phyloP scores from a whole-genome alignment of 2,113 vertebrate genomes.

The Colistium nudipinnis region DNA sequence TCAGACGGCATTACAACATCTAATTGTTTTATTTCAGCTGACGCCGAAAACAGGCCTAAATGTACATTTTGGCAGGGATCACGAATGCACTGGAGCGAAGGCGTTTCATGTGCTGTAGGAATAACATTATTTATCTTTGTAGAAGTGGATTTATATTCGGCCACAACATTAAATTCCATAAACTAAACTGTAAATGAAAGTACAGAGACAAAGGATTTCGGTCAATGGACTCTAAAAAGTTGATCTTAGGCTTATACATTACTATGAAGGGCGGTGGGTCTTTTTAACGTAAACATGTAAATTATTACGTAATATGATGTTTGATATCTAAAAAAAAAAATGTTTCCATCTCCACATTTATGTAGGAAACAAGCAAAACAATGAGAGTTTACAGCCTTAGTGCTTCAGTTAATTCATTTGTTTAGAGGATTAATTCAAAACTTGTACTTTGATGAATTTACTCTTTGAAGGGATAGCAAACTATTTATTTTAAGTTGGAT shows the following conservation, averaged over 20 bases:
- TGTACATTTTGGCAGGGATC: too few relatives aligned
- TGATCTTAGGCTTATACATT: too few relatives aligned
- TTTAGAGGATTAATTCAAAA: too few relatives aligned
- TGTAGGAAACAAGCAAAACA: neutral
- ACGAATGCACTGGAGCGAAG: neutral
- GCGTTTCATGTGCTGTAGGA: too few relatives aligned
- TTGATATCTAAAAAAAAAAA: neutral
- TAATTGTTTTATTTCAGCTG: conserved; percentile 28
- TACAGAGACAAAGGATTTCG: too few relatives aligned
- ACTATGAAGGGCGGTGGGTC: too few relatives aligned
- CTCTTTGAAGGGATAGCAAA: neutral
- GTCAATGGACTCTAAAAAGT: too few relatives aligned
- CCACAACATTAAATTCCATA: neutral
- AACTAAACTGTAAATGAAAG: too few relatives aligned
- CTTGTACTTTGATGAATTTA: too few relatives aligned
- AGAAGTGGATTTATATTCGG: neutral
- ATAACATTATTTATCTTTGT: neutral
- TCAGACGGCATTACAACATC: conserved; percentile 31
- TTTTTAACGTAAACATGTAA: neutral
- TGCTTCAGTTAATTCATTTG: neutral
- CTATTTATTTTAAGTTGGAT: too few relatives aligned
- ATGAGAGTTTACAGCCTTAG: too few relatives aligned
- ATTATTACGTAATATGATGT: neutral
- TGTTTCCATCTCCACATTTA: neutral
- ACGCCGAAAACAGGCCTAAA: neutral